Evolutionary conservation across 2,113 vertebrate species (phyloP), one percentile per base, ranked within the genome.

Genomic region (Ibidorhyncha struthersii): DNA sequence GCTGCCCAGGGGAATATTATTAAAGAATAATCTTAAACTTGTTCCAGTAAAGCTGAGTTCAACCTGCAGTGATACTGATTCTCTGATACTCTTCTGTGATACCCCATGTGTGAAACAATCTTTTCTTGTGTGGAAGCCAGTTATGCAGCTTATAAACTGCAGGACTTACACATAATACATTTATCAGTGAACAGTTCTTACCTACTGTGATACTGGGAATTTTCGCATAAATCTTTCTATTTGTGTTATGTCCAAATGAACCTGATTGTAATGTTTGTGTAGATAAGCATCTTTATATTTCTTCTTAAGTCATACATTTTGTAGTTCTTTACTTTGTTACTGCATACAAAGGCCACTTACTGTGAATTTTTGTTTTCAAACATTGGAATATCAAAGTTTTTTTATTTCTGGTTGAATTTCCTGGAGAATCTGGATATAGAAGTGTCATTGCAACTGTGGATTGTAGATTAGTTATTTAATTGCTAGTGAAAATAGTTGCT

Each of bases 151-250:
- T 84, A 29, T 78, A n/a, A 87, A 81, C 43, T 67, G 13, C 10
- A 55, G 38, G 14, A 65, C 10, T 81, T 77, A 3, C 0, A 29
- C 1, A 0, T 59, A 67, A 1, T 74, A 16, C 32, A 63, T 58
- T 81, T 72, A 26, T 43, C 8, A 45, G 16, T 34, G n/a, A 63
- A 32, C 14, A 73, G 15, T 73, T 70, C 21, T 73, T 74, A 38
- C 9, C 32, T 80, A 14, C 13, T 77, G 4, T 83, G 26, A 9
- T 67, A 26, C 32, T 1, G 1, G 52, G 49, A 30, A 43, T 96
- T 58, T 81, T 59, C 22, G 13, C 22, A 49, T 4, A 87, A 78
- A n/a, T 36, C 9, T 56, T 66, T 45, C 32, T 45, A 6, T 53
- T 85, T 2, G 6, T 17, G 2, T 69, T 77, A 40, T 30, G 34